These are phyloP conservation scores for Eleutherodactylus coqui DNA, from an alignment of 2,797 vertebrate genomes.

Conservation along the genomic window DNA sequence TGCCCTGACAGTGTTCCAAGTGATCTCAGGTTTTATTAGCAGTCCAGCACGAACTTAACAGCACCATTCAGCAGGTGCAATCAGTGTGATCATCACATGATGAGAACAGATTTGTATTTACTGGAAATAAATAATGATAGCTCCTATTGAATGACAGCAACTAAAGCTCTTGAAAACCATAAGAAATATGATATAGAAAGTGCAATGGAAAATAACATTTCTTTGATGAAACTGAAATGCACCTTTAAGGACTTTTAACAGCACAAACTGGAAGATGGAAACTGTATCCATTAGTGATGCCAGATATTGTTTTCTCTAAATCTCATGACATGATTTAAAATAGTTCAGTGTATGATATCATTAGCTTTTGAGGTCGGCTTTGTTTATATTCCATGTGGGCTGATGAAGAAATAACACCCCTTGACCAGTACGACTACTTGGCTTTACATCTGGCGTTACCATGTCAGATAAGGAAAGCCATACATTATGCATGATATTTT, in stretches of 20 bases:
- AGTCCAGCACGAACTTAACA: no score
- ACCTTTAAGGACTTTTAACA: not conserved
- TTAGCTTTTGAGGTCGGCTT: conserved; percentile 26
- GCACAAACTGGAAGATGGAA: not conserved
- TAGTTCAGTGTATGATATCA: conserved; percentile 32
- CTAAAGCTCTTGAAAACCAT: not conserved
- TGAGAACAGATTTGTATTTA: no score
- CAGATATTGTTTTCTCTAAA: conserved; percentile 25
- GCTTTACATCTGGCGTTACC: conserved; percentile 31
- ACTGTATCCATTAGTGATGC: not conserved
- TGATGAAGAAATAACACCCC: conserved; percentile 41
- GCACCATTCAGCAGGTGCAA: no score
- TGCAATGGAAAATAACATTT: not conserved
- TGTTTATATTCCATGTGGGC: conserved; percentile 37
- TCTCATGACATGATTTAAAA: conserved; percentile 19
- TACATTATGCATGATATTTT: conserved; percentile 30
- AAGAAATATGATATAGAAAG: not conserved
- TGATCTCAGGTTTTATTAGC: no score
- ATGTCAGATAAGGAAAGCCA: conserved; percentile 52
- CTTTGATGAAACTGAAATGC: not conserved
- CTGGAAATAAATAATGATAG: no score
- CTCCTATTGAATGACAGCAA: not conserved
- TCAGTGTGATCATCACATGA: no score
- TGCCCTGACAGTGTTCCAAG: no score
- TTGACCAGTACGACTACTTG: conserved; percentile 45